These are phyloP conservation scores for Stenchaetothrips biformis DNA, from an alignment of 2,888 invertebrate species.

Conservation along the genomic window DNA sequence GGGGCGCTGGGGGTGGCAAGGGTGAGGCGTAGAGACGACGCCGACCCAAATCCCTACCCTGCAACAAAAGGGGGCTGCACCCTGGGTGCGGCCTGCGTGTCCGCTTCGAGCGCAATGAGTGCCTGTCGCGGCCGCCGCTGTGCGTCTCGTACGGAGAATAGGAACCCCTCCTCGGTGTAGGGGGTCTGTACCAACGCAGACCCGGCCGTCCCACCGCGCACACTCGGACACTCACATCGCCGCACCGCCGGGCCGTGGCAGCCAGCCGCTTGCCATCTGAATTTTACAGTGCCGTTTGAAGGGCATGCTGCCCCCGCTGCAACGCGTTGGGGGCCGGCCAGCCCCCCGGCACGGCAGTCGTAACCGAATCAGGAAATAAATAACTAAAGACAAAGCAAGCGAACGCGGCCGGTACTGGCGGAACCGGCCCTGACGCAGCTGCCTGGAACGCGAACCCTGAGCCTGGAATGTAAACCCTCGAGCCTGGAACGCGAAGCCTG, in stretches of 20 bases:
- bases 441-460: too few species aligned
- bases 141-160: neutral
- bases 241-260: neutral
- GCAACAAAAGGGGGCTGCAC: neutral
- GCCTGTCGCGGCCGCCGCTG: neutral
- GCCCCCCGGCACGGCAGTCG: neutral
- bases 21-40: neutral
- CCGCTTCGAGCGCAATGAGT: neutral
- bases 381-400: neutral
- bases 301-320: too few species aligned
- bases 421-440: too few species aligned
- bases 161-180: neutral
- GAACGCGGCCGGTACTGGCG: neutral
- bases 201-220: neutral
- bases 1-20: neutral
- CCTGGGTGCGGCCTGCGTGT: neutral
- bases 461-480: too few species aligned
- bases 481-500: too few species aligned
- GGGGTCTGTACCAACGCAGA: neutral
- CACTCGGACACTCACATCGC: neutral
- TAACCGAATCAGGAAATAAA: too few species aligned
- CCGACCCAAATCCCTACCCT: constrained; percentile 20
- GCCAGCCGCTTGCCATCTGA: neutral
- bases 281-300: too few species aligned
- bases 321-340: neutral